Conservation (phyloP, 2,113 vertebrate species). For the Eulemur macaco region DNA sequence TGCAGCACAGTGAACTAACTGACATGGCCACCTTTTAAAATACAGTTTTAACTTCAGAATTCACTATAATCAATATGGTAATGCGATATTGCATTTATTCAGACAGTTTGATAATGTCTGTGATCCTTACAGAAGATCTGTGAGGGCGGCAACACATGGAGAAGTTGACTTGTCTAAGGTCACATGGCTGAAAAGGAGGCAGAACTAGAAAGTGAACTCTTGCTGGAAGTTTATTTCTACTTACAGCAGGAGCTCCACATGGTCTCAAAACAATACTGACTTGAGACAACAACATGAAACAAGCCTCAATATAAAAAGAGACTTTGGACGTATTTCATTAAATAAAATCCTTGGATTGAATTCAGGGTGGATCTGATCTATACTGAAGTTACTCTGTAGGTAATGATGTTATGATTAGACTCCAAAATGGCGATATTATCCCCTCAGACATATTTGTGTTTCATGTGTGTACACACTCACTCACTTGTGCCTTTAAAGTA, state of each 20-base stretch:
- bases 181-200: background rate
- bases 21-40: background rate
- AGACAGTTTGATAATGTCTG: background rate
- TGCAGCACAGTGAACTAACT: background rate
- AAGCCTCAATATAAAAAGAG: slow-evolving; percentile 6
- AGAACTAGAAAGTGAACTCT: background rate
- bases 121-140: background rate
- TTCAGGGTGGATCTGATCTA: background rate
- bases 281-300: background rate
- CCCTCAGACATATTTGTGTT: background rate
- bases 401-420: background rate
- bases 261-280: background rate
- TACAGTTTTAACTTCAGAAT: background rate
- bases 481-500: slow-evolving; percentile 59
- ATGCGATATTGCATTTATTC: background rate
- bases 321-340: slow-evolving; percentile 1
- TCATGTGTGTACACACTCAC: background rate
- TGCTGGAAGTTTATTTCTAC: background rate
- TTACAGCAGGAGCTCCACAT: background rate
- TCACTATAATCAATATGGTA: background rate
- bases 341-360: background rate
- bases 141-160: background rate
- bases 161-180: background rate
- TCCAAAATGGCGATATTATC: background rate
- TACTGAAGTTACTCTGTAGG: background rate